Conservation (phyloP, 2,113 vertebrate species). For the Athene cunicularia region DNA sequence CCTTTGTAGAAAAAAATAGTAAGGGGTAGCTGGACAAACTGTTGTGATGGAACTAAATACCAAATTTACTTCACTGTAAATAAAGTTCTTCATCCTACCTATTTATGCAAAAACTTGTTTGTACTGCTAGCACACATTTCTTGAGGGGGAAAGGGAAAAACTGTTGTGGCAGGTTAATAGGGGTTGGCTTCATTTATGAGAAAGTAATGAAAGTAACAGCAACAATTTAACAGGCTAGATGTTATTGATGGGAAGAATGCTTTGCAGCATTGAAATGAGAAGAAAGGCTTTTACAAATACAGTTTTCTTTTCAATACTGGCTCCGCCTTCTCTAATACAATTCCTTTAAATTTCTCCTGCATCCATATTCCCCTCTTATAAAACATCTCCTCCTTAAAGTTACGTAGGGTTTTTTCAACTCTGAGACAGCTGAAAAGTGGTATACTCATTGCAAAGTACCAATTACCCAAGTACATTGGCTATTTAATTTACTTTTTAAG, state of each 20-base stretch:
- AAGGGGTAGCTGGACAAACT: neutral
- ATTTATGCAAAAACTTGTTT: neutral
- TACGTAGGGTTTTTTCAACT: neutral
- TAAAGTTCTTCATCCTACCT: neutral
- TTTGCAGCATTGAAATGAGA: neutral
- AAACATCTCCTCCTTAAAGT: neutral
- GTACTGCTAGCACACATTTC: neutral
- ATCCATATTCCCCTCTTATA: neutral
- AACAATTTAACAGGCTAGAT: neutral
- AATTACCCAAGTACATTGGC: neutral
- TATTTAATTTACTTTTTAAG: neutral
- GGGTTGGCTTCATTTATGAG: neutral
- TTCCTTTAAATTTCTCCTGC: neutral
- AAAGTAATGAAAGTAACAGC: neutral
- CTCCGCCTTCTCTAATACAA: neutral
- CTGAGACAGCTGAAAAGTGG: neutral
- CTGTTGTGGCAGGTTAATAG: neutral
- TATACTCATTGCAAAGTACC: neutral
- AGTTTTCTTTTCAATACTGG: neutral
- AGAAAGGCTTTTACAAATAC: neutral
- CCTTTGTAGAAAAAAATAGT: neutral
- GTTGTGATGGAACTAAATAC: neutral
- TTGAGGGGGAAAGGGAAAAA: neutral
- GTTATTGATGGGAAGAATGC: neutral
- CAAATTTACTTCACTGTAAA: neutral